Base-by-base conservation (phyloP, 2,888 invertebrate species). In the Drosophila rubida region DNA sequence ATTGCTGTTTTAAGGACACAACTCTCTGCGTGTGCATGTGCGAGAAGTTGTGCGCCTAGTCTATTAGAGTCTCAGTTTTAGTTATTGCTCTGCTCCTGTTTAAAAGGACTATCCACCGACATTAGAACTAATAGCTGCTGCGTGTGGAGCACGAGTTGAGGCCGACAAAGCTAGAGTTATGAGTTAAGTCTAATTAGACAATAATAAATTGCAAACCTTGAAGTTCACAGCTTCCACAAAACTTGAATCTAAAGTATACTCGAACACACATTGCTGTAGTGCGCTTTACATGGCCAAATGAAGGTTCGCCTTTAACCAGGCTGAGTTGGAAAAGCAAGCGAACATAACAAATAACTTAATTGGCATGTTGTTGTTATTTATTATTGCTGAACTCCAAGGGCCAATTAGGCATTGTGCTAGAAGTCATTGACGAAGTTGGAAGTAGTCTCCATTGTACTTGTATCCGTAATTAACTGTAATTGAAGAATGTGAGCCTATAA, bases 381-480 rank as follows among this genome's bases (percentile, higher is more conserved):
- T 50, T 60, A 39, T 19, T 19, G 7, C 50, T 30, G 9, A 55
- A 39, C 13, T 22, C 23, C 16, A 51, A 62, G 14, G 37, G 32
- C 50, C 75, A 70, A 70, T 75, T 65, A 70, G 65, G 35, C 53
- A 61, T 49, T 60, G 49, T 49, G n/a, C 41, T n/a, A 2, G 30
- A 16, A 30, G 30, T 42, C 13, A 37, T 41, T 41, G 49, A 30
- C 14, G n/a, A 50, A 23, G 49, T 16, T n/a, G 5, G 11, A n/a
- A 11, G 32, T 35, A 32, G 4, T 46, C 16, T n/a, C 8, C 30
- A 32, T 25, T 50, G 16, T 11, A 25, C 9, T 49, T 49, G 61
- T 51, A 42, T 27, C 35, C 39, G 30, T 45, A 64, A 69, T 69
- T 60, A 60, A 49, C 44, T 54, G 25, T 39, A 53, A 39, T 63